Percentiles rank a stretch among this genome's conserved stretches.
Conservation (phyloP, 1,140 invertebrate genomes). For the Drosophila malerkotliana region DNA sequence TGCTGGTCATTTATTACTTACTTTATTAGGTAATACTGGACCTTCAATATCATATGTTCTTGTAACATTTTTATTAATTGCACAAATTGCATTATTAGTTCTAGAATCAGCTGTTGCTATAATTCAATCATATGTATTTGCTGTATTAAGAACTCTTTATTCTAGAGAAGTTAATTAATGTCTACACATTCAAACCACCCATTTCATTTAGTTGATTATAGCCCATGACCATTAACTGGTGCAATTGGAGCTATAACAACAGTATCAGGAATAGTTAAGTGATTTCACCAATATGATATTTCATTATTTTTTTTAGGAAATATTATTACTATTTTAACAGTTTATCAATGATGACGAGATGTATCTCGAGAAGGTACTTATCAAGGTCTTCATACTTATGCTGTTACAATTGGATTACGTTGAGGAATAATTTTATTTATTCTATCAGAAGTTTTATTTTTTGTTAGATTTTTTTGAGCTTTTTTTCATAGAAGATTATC, state of each 20-base stretch:
- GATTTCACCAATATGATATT: no score
- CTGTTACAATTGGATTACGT: no score
- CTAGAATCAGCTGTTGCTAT: constrained; percentile 85
- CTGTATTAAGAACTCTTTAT: constrained; percentile 85
- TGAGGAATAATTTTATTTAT: constrained; percentile 26
- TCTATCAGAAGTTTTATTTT: constrained; percentile 51
- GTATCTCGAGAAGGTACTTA: no score
- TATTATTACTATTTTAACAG: no score
- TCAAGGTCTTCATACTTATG: no score
- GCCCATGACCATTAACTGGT: constrained; percentile 52
- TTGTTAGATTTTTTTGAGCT: constrained; percentile 50
- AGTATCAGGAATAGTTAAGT: no score
- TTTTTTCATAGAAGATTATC: constrained; percentile 88
- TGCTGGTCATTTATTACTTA: constrained; percentile 87
- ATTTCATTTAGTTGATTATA: constrained; percentile 86
- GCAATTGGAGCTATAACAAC: no score
- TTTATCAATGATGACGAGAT: no score
- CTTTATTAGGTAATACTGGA: constrained; percentile 28
- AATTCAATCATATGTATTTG: constrained; percentile 86
- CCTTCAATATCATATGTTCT: no score
- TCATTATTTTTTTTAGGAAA: no score
- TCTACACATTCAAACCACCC: constrained; percentile 84
- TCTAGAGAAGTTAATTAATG: constrained; percentile 85
- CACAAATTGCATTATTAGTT: constrained; percentile 85
- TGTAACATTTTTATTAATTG: constrained; percentile 69